phyloP scores from a whole-genome alignment of 2,888 invertebrate species.

The Netelia melanura region DNA sequence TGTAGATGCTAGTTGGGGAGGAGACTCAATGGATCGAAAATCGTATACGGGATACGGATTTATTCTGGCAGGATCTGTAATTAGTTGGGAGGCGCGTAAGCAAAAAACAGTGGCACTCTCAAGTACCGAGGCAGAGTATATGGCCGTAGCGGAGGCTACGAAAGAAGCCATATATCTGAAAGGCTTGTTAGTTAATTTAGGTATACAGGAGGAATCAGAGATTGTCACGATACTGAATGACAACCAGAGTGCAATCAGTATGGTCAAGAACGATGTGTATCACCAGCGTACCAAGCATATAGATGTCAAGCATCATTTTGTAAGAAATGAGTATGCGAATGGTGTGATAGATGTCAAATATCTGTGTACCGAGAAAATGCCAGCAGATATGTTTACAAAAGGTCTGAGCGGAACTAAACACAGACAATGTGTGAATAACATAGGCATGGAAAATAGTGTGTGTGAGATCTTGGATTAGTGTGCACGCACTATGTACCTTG shows the following conservation, averaged over 20 bases:
- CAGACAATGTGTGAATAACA: too few species aligned
- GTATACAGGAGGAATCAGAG: too few species aligned
- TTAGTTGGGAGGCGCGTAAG: slow-evolving; percentile 57
- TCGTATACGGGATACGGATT: slow-evolving; percentile 58
- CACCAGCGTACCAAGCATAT: too few species aligned
- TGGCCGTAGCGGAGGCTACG: not conserved
- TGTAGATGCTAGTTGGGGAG: slow-evolving; percentile 56
- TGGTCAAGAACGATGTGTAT: too few species aligned
- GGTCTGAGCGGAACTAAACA: not conserved
- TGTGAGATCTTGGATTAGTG: too few species aligned
- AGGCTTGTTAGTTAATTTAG: not conserved
- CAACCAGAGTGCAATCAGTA: too few species aligned
- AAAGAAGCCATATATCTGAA: not conserved
- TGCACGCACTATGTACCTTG: too few species aligned
- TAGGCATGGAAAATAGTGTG: too few species aligned
- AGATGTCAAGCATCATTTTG: too few species aligned
- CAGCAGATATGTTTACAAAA: not conserved
- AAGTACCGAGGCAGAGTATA: slow-evolving; percentile 23
- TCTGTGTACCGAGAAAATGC: not conserved
- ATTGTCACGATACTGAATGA: too few species aligned
- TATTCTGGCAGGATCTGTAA: slow-evolving; percentile 27
- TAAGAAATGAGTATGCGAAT: too few species aligned
- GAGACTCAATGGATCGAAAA: slow-evolving; percentile 34
- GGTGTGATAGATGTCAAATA: too few species aligned
- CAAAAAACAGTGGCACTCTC: slow-evolving; percentile 56